Evolutionary conservation across 2,888 invertebrate genomes (phyloP).

Genomic region (Gari tellinella): DNA sequence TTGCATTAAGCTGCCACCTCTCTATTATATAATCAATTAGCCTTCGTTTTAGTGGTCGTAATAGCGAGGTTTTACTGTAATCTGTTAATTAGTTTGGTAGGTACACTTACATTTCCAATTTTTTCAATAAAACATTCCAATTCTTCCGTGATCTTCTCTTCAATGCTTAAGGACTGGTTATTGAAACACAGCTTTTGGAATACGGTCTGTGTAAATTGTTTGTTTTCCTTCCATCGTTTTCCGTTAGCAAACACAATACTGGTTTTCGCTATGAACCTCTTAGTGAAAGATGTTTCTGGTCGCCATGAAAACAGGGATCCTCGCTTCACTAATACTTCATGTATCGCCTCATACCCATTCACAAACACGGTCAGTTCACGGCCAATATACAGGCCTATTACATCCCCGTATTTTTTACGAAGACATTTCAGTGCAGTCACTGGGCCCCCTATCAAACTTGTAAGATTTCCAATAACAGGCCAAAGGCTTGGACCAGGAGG

Average conservation of each 20-base stretch:
- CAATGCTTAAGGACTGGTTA: constrained; percentile 20
- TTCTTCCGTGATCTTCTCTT: constrained; percentile 42
- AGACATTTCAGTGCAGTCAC: constrained; percentile 14
- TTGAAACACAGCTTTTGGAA: constrained; percentile 46
- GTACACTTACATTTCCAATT: too few species aligned
- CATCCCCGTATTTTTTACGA: constrained; percentile 38
- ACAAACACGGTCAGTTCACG: constrained; percentile 22
- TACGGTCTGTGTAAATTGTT: too few species aligned
- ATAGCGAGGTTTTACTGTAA: too few species aligned
- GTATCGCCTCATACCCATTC: constrained; percentile 37
- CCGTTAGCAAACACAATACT: constrained; percentile 36
- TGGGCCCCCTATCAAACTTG: constrained; percentile 7
- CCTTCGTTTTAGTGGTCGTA: too few species aligned
- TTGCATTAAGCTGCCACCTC: too few species aligned
- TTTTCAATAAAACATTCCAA: constrained; percentile 17
- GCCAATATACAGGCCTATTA: constrained; percentile 35
- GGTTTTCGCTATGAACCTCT: neutral
- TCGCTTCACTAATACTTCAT: constrained; percentile 32
- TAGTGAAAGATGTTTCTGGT: constrained; percentile 6
- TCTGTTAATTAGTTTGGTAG: too few species aligned
- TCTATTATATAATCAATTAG: too few species aligned
- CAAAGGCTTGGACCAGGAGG: constrained; percentile 37
- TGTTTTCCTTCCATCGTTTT: too few species aligned
- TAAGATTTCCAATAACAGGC: constrained; percentile 42
- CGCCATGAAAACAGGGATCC: constrained; percentile 32